Percentiles rank a stretch among this genome's conserved stretches.
Evolutionary conservation across 2,888 invertebrate genomes (phyloP).

Genomic region (Plutella xylostella): DNA sequence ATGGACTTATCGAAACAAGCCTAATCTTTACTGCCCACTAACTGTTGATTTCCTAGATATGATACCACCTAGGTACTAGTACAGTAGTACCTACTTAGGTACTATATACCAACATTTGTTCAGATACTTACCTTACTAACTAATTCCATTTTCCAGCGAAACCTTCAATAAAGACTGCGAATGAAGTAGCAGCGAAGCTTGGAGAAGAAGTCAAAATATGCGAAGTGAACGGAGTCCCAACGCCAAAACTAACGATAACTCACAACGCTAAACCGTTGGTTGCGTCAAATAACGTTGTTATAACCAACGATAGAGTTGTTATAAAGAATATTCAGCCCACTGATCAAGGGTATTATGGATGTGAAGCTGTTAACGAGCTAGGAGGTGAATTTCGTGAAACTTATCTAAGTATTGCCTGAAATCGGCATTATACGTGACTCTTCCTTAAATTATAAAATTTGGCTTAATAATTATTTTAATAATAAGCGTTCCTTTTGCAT

Average conservation of each 20-base stretch:
- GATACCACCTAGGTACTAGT: neutral
- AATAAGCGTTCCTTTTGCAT: no score
- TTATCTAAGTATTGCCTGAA: no score
- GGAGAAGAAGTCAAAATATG: slow-evolving; percentile 40
- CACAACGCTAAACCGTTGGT: slow-evolving; percentile 33
- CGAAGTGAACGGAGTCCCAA: slow-evolving; percentile 30
- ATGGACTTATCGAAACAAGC: neutral
- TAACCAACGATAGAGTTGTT: slow-evolving; percentile 27
- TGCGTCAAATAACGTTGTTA: slow-evolving; percentile 19
- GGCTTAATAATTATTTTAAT: no score
- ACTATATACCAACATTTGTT: neutral
- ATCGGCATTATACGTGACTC: no score
- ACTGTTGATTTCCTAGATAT: neutral
- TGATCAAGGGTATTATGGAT: slow-evolving; percentile 48
- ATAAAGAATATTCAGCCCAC: slow-evolving; percentile 32
- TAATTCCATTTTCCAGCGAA: slow-evolving; percentile 24
- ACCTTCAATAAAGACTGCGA: slow-evolving; percentile 27
- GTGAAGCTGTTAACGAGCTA: slow-evolving; percentile 35
- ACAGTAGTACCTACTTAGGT: neutral
- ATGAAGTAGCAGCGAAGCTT: slow-evolving; percentile 23
- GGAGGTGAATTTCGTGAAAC: no score
- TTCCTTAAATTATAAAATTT: no score
- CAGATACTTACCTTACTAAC: neutral
- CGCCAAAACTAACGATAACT: slow-evolving; percentile 32
- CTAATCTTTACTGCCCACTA: neutral